Base-by-base conservation (phyloP, 2,888 invertebrate species). In the Neoitamus cyanurus region DNA sequence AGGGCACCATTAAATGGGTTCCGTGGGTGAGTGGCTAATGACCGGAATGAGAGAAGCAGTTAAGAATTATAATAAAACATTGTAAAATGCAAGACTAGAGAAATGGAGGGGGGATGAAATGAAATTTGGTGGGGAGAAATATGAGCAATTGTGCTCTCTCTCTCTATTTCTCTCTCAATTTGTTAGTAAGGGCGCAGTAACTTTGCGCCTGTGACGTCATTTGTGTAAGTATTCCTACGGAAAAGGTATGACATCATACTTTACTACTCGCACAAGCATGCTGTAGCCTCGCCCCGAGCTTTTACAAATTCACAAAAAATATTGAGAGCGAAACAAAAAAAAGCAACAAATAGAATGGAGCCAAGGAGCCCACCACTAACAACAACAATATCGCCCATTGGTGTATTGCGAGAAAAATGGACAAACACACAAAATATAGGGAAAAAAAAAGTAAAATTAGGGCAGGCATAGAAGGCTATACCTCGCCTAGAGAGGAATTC, bases 191-290 rank as follows among this genome's bases (percentile, higher is more conserved):
- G 15, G 70, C 70, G 70, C 70, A 70, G 70, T 58, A n/a, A 70
- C 70, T 70, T 31, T 70, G 70, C 70, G 70, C 70, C 30, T 31
- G 30, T 31, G 70, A 70, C 70, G 70, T 70, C 70, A 70, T 70
- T 31, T 70, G 9, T 58, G 25, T 25, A 58, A 58, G 58, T 7
- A 58, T 70, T 31, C 2, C 58, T n/a, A 25, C 31, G 31, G 13
- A 30, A 70, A 70, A 70, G n/a, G 70, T 70, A 70, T 70, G 70
- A 70, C 70, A 70, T 70, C 70, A 70, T 70, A 70, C 70, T 31
- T n/a, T 70, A 70, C 70, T 31, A 70, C 70, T 70, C 31, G 2
- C n/a, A 11, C 28, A 70, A n/a, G 15, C n/a, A 28, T 70, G 20
- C 13, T 7, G n/a, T 13, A 70, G 31, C 70, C 70, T 70, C 70